Base-by-base conservation (phyloP, 2,888 invertebrate genomes). In the Stratiomys singularior region DNA sequence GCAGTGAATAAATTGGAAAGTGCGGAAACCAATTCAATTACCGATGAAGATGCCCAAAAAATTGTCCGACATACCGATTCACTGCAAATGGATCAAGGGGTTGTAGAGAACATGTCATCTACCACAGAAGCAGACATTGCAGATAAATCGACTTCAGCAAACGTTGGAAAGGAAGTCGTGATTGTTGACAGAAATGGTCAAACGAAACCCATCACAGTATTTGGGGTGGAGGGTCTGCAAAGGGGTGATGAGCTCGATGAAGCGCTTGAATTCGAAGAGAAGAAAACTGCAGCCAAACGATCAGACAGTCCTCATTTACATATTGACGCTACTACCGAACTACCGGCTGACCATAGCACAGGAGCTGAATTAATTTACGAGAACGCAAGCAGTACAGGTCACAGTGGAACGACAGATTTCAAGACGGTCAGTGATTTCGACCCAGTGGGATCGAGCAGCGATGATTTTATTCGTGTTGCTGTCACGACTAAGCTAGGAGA, bases 171-270 rank as follows among this genome's bases (percentile, higher is more conserved):
- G 63, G 77, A 81, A 67, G 78, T 81, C n/a, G 79, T 80, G 1
- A 76, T 82, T 72, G 72, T 81, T 15, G 79, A 81, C 72, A 37
- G 81, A 46, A 79, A 80, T 77, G 79, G 81, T 25, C 78, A 79
- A 47, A 71, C 79, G 44, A 77, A 81, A 76, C 80, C 82, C 5
- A 87, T 88, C 23, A 88, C 88, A 1, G 84, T 88, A 4, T 86
- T 88, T 74, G 88, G 88, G 15, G 87, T 88, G 3, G 88, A 88
- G 82, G 88, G 88, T 1, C 82, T 88, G 4, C 87, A 88, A 82
- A 82, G 87, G 76, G 86, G 85, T 4, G 84, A 83, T 44, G 84
- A 84, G 25, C 23, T 47, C 25, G 78, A 72, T 47, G 78, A 78
- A 18, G 37, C 25, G 11, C 47, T 23, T 1, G 63, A 77, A 44